Evolutionary conservation across 2,888 invertebrate species (phyloP).

Genomic region (Thera britannica): DNA sequence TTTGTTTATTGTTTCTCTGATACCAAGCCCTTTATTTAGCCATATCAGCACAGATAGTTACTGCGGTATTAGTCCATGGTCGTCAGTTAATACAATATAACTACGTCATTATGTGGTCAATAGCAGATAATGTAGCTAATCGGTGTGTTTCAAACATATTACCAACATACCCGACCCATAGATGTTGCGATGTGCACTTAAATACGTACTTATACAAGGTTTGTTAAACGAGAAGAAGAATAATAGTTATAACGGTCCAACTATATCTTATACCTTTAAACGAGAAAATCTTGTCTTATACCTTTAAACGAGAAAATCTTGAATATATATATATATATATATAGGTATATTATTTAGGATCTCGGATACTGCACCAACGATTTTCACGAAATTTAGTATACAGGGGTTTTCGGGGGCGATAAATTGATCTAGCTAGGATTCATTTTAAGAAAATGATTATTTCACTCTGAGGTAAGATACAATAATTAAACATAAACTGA

Average conservation of each 20-base stretch:
- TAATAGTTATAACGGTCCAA: not conserved
- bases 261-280: not conserved
- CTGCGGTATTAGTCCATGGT: slow-evolving; percentile 36
- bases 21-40: slow-evolving; percentile 45
- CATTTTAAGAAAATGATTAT: no score
- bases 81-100: slow-evolving; percentile 44
- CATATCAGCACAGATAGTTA: slow-evolving; percentile 42
- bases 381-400: no score
- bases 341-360: no score
- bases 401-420: no score
- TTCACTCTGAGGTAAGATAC: no score
- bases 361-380: no score
- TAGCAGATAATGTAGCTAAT: slow-evolving; percentile 55
- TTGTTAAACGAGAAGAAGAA: slow-evolving; percentile 1
- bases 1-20: slow-evolving; percentile 8
- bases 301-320: no score
- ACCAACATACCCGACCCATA: slow-evolving; percentile 23
- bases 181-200: slow-evolving; percentile 11
- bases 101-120: slow-evolving; percentile 54
- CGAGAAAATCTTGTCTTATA: no score
- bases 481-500: no score
- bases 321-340: no score
- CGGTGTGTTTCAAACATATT: slow-evolving; percentile 49
- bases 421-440: no score
- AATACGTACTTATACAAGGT: not conserved